Evolutionary conservation across 2,797 vertebrate species (phyloP).

Genomic region (Enteromius afrohamiltoni): DNA sequence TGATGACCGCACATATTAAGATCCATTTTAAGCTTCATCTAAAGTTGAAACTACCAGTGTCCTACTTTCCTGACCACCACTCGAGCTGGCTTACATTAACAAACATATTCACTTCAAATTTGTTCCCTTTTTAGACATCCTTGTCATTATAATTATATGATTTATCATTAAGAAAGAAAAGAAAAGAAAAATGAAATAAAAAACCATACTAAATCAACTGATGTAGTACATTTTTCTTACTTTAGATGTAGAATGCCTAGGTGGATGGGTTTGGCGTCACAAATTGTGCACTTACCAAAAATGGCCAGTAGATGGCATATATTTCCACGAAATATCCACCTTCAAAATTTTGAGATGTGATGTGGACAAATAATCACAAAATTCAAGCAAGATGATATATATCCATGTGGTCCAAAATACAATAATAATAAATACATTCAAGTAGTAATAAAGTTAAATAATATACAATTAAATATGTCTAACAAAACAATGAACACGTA

Average conservation of each 20-base stretch:
- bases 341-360: background rate
- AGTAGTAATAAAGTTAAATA: background rate
- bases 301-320: constrained; percentile 41
- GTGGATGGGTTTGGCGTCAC: background rate
- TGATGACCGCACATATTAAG: background rate
- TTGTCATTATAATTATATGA: background rate
- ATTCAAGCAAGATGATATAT: background rate
- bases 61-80: background rate
- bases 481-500: background rate
- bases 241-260: background rate
- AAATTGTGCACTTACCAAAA: constrained; percentile 29
- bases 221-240: background rate
- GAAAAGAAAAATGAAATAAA: background rate
- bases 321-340: constrained; percentile 19
- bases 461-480: background rate
- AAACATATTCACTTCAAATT: background rate
- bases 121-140: background rate
- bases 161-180: background rate
- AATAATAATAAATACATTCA: background rate
- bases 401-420: background rate
- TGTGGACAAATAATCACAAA: background rate
- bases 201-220: background rate
- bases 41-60: background rate
- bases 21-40: background rate
- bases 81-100: background rate